Base-by-base conservation (phyloP, 2,797 vertebrate genomes). In the Liparis tanakae region DNA sequence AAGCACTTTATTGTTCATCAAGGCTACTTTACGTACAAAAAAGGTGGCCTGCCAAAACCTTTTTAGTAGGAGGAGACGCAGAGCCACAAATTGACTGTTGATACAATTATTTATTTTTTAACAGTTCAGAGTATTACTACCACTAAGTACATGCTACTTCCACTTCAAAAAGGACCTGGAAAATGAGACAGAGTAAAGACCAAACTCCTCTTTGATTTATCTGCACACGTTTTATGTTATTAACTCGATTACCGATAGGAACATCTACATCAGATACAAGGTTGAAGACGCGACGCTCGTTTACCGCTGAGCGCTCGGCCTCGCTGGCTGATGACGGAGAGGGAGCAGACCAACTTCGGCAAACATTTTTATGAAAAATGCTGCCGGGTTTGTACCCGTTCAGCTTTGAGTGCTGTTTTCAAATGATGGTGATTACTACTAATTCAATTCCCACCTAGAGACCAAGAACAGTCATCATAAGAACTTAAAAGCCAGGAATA, bases 1-100 rank as follows among this genome's bases (percentile, higher is more conserved):
- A 97, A 98, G 98, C 97, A 98, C 96, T 99, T 99, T 99, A 98
- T 99, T 99, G 97, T 97, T 99, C 97, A 97, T 98, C 95, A 95
- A 98, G 97, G 97, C 97, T 99, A 98, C 96, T 97, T 97, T 95
- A 97, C 97, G 95, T 98, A 99, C 96, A 99, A 99, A 98, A 97
- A 98, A 96, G 95, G 96, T 97, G 97, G 97, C 97, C 97, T 96
- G 96, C 97, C 97, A 98, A 97, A 95, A 96, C 95, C 95, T 96
- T 96, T 93, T 96, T 88, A 94, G 94, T 93, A 93, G 94, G 95
- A 94, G 94, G 95, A 96, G 94, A 97, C 96, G 95, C 94, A 95
- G 94, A 96, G 97, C 97, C 97, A 97, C 94, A 93, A 92, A 91
- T 94, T 91, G 93, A 95, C 88, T 92, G 90, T 95, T 96, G 93